phyloP scores from a whole-genome alignment of 2,113 vertebrate genomes.

The Lophochroa leadbeateri region DNA sequence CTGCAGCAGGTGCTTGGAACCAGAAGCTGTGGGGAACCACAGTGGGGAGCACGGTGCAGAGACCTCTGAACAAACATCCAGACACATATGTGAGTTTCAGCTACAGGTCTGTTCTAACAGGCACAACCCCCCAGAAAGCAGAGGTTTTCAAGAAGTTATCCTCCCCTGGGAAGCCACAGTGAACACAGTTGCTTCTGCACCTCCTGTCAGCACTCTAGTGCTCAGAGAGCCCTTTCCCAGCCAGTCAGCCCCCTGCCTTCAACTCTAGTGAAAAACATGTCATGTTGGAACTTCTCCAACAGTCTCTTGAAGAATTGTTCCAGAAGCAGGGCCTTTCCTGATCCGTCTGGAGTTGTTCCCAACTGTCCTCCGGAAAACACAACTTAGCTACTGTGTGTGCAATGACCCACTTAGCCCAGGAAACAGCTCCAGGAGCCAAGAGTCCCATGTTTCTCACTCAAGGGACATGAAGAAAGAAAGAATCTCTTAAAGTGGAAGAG shows the following conservation, averaged over 20 bases:
- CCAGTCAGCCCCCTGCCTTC: background rate
- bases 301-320: background rate
- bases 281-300: background rate
- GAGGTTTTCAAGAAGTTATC: background rate
- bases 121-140: background rate
- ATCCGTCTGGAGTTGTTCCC: background rate
- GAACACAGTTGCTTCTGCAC: background rate
- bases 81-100: rapidly evolving
- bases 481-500: background rate
- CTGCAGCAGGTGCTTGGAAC: background rate
- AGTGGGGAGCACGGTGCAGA: background rate
- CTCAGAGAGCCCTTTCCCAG: background rate
- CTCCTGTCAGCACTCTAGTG: background rate
- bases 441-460: background rate
- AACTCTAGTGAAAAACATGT: background rate
- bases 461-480: background rate
- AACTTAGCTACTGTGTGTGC: background rate
- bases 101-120: background rate
- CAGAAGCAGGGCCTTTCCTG: background rate
- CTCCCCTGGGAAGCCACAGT: background rate
- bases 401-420: background rate
- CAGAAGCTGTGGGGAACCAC: background rate
- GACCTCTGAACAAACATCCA: background rate
- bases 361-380: background rate
- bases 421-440: background rate